These are phyloP conservation scores for Ovibos moschatus DNA, from an alignment of 2,113 vertebrate species.

Conservation along the genomic window DNA sequence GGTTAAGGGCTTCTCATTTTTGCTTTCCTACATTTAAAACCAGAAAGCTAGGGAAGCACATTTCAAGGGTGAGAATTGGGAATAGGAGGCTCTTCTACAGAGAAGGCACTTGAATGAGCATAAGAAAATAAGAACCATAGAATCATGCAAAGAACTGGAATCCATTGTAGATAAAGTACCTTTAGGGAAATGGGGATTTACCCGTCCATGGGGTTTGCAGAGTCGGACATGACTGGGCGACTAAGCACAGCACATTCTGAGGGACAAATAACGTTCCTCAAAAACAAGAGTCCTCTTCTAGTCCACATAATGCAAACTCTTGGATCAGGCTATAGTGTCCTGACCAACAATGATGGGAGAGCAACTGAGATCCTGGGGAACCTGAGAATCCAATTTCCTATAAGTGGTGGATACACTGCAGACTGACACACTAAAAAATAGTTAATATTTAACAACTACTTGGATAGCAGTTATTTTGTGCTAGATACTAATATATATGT, in stretches of 20 bases:
- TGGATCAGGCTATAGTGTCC: not conserved
- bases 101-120: not conserved
- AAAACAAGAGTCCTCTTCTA: not conserved
- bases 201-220: not conserved
- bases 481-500: not conserved
- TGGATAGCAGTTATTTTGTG: not conserved
- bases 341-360: not conserved
- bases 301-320: not conserved
- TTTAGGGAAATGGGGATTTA: not conserved
- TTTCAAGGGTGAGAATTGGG: not conserved
- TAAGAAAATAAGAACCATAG: not conserved
- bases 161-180: not conserved
- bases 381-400: not conserved
- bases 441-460: not conserved
- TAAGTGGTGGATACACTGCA: not conserved
- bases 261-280: not conserved
- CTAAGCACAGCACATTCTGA: not conserved
- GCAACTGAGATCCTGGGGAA: not conserved
- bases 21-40: not conserved
- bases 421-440: not conserved
- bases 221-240: accelerated
- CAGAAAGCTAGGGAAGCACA: not conserved
- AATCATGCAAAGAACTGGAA: not conserved
- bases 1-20: not conserved
- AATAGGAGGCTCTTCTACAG: not conserved